Conservation (phyloP, 2,797 vertebrate genomes). For the Valencia hispanica region DNA sequence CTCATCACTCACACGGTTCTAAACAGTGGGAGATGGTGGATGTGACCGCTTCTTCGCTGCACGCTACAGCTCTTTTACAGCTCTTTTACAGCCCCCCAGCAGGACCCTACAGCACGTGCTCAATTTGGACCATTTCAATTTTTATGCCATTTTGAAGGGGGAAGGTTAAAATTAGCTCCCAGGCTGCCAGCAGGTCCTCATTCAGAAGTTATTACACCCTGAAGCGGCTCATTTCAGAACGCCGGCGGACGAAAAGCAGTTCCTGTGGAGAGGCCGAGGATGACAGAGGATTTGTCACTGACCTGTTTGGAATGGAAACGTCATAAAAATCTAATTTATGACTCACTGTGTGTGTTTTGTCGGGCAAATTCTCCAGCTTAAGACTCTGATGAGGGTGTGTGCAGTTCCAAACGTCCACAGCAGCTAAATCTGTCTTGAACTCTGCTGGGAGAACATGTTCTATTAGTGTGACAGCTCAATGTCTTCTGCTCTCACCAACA, state of each 20-base stretch:
- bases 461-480: neutral
- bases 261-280: slow-evolving; percentile 4
- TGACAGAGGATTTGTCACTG: slow-evolving; percentile 33
- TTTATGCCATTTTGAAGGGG: slow-evolving; percentile 11
- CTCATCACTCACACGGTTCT: slow-evolving; percentile 11
- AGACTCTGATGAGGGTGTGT: neutral
- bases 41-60: slow-evolving; percentile 4
- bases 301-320: slow-evolving; percentile 12
- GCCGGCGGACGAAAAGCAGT: slow-evolving; percentile 5
- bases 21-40: slow-evolving; percentile 8
- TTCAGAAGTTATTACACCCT: slow-evolving; percentile 44
- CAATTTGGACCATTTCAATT: slow-evolving; percentile 38
- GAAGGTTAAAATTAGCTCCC: slow-evolving; percentile 42
- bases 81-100: slow-evolving; percentile 29
- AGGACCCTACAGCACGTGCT: neutral
- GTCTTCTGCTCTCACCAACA: neutral
- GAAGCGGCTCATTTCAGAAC: slow-evolving; percentile 23
- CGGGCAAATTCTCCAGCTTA: neutral
- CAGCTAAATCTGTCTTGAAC: slow-evolving; percentile 1
- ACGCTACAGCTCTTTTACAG: slow-evolving; percentile 11
- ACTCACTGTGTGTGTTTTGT: neutral
- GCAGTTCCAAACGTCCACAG: neutral
- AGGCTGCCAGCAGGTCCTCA: slow-evolving; percentile 16
- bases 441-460: neutral
- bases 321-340: slow-evolving; percentile 21